These are phyloP conservation scores for Eupithecia subfuscata DNA, from an alignment of 2,888 invertebrate genomes.

Conservation along the genomic window DNA sequence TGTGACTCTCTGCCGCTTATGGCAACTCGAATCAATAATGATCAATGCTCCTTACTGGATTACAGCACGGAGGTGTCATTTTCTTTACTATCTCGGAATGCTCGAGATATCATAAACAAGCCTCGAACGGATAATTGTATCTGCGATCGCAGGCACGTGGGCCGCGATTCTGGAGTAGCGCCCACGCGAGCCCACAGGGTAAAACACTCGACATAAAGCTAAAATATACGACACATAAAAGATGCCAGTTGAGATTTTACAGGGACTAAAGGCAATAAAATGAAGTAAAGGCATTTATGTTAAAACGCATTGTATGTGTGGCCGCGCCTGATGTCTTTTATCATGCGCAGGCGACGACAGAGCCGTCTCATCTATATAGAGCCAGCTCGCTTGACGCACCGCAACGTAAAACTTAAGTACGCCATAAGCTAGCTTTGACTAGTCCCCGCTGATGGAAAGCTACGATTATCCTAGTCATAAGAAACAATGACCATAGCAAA, in stretches of 20 bases:
- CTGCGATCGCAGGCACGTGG: slow-evolving; percentile 76
- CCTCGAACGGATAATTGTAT: slow-evolving; percentile 74
- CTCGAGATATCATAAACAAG: slow-evolving; percentile 68
- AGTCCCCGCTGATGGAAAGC: slow-evolving; percentile 29
- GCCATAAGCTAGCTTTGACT: slow-evolving; percentile 17
- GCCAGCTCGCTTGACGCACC: slow-evolving; percentile 37
- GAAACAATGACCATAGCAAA: slow-evolving; percentile 34
- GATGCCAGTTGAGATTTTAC: slow-evolving; percentile 73
- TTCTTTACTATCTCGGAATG: slow-evolving; percentile 65
- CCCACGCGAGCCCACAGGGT: slow-evolving; percentile 71
- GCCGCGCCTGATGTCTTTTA: slow-evolving; percentile 50
- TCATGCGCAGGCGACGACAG: slow-evolving; percentile 45
- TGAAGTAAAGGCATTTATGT: slow-evolving; percentile 69
- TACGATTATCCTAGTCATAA: slow-evolving; percentile 33
- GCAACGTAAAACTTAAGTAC: slow-evolving; percentile 38
- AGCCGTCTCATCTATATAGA: slow-evolving; percentile 41
- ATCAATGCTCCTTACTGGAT: slow-evolving; percentile 45
- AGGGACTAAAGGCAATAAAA: slow-evolving; percentile 71
- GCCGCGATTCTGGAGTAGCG: slow-evolving; percentile 77
- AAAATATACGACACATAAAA: slow-evolving; percentile 75
- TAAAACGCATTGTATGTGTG: slow-evolving; percentile 68
- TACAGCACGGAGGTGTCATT: slow-evolving; percentile 69
- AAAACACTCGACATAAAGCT: slow-evolving; percentile 68
- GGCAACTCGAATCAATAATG: slow-evolving; percentile 33
- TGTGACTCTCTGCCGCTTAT: slow-evolving; percentile 25